phyloP scores from a whole-genome alignment of 2,888 invertebrate genomes.

The Sarcophaga carnaria region DNA sequence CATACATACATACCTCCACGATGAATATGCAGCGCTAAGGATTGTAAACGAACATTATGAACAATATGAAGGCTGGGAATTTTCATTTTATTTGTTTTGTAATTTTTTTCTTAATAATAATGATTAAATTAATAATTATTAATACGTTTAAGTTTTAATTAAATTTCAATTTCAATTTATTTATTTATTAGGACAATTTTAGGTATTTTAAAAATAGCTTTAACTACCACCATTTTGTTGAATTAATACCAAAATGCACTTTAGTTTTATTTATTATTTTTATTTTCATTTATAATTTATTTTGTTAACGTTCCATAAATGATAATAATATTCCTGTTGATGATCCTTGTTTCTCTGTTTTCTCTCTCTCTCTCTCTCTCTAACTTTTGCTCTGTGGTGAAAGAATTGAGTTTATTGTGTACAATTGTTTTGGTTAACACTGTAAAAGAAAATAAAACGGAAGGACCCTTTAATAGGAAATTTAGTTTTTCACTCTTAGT shows the following conservation, averaged over 20 bases:
- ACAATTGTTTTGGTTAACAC: background rate
- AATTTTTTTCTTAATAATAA: background rate
- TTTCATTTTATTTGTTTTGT: background rate
- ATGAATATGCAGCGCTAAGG: no score
- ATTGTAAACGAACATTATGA: no score
- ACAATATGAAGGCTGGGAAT: background rate
- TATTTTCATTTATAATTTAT: conserved; percentile 1
- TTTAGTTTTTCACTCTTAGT: conserved; percentile 36
- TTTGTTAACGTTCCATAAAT: conserved; percentile 47
- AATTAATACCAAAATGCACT: conserved; percentile 44
- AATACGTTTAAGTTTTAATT: conserved; percentile 19
- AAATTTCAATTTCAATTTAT: background rate
- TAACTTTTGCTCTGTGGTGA: conserved; percentile 29
- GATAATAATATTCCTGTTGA: background rate
- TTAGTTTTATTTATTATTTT: background rate
- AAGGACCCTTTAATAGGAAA: conserved; percentile 41
- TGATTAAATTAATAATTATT: no score
- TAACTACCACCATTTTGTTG: conserved; percentile 31
- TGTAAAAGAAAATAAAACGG: conserved; percentile 4
- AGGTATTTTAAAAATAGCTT: conserved; percentile 14
- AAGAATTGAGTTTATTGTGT: conserved; percentile 33
- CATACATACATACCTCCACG: no score
- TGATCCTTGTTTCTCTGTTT: conserved; percentile 49
- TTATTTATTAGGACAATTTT: conserved; percentile 29
- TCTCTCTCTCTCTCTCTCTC: conserved; percentile 18